Base-by-base conservation (phyloP, 2,888 invertebrate species). In the Trichacis sp. region DNA sequence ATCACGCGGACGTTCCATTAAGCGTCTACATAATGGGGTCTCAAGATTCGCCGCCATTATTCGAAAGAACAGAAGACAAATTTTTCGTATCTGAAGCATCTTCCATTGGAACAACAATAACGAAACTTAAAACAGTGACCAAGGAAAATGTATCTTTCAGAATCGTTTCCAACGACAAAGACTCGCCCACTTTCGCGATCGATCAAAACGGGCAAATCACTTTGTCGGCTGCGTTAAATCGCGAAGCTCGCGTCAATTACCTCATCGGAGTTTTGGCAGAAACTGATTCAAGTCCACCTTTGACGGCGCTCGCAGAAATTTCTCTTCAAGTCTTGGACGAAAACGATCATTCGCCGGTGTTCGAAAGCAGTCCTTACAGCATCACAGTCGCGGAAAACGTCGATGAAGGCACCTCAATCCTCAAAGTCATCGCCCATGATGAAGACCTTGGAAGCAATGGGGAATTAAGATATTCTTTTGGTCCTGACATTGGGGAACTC, bases 341-440 rank as follows among this genome's bases (percentile, higher is more conserved):
- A 70, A 97, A 97, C 84, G 96, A 97, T 84, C 94, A 96, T 84
- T 89, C 90, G 50, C 97, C 97, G 0, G 87, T 88, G 70, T 96
- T 97, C 84, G 94, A 96, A 83, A 93, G 93, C 77, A 90, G 89
- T 78, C 91, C 92, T 0, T 97, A 96, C 85, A 88, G 89, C 57
- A 86, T 93, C 18, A 88, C 88, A 68, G 86, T 96, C 11, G 93
- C 94, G 0, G 97, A 97, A 85, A 95, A 95, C 85, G 88, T 92
- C 36, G 91, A 92, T 64, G 92, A 92, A 78, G 93, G 93, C 43
- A 88, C 92, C 19, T 88, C 90, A 19, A 88, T 95, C 61, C 82
- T 95, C 49, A 93, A 92, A 85, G 94, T 90, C 0, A 87, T 87
- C 59, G 91, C 92, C 0, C 87, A 88, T 70, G 92, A 92, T 75